Percentiles rank a stretch among this genome's conserved stretches.
These are phyloP conservation scores for Astur gentilis DNA, from an alignment of 2,113 vertebrate species.

Conservation along the genomic window DNA sequence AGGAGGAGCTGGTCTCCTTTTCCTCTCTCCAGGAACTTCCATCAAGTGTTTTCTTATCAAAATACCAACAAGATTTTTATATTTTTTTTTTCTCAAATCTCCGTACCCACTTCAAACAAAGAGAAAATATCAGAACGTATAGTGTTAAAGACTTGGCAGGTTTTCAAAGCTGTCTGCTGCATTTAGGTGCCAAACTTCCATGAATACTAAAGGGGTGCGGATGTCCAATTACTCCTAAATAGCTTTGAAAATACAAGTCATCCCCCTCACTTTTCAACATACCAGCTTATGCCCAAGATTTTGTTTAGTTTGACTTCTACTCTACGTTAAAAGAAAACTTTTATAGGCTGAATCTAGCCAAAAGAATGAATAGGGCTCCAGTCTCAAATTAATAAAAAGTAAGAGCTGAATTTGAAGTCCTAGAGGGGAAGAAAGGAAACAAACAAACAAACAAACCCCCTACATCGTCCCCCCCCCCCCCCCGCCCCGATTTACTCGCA, in stretches of 20 bases:
- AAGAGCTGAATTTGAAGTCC: not conserved
- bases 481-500: not conserved
- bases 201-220: not conserved
- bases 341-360: not conserved
- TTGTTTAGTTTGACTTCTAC: not conserved
- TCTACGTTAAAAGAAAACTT: not conserved
- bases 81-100: not conserved
- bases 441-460: not conserved
- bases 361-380: not conserved
- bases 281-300: not conserved
- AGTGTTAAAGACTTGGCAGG: slow-evolving; percentile 9
- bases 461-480: no score
- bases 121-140: not conserved
- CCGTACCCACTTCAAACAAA: not conserved
- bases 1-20: not conserved
- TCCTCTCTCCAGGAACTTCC: not conserved
- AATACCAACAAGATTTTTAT: not conserved
- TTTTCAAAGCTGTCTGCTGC: slow-evolving; percentile 19
- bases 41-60: not conserved
- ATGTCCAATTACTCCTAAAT: not conserved
- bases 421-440: no score
- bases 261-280: not conserved
- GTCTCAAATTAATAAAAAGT: not conserved
- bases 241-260: not conserved
- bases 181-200: not conserved